A percentile compares a stretch with the other conserved stretches of the same genome.
These are phyloP conservation scores for Agonopterix alstromeriana DNA, from an alignment of 2,888 invertebrate species.

Conservation along the genomic window DNA sequence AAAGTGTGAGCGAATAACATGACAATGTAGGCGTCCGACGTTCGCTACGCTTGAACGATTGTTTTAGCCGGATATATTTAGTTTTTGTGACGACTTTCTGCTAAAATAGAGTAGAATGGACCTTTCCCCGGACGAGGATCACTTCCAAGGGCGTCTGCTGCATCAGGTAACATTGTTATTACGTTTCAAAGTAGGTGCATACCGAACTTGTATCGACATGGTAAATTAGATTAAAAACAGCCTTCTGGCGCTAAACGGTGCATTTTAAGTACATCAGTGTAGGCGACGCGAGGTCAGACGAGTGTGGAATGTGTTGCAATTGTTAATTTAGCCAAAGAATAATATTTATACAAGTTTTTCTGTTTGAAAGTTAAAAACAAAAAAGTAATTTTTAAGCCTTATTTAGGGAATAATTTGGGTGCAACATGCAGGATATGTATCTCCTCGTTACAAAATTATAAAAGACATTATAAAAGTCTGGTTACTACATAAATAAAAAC, in stretches of 20 bases:
- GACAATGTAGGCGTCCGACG: slow-evolving; percentile 10
- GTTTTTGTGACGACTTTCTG: slow-evolving; percentile 30
- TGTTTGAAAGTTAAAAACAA: too few species aligned
- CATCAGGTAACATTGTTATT: slow-evolving; percentile 78
- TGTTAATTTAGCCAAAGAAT: too few species aligned
- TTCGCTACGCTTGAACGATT: slow-evolving; percentile 52
- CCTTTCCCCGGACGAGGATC: slow-evolving; percentile 87
- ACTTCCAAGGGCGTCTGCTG: slow-evolving; percentile 85
- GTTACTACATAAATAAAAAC: too few species aligned
- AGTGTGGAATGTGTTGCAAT: too few species aligned
- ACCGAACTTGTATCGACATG: slow-evolving; percentile 1
- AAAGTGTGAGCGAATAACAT: background rate
- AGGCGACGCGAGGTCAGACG: too few species aligned
- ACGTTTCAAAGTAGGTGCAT: background rate
- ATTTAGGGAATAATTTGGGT: too few species aligned
- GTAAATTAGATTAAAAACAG: slow-evolving; percentile 9
- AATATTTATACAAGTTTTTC: too few species aligned
- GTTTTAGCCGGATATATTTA: slow-evolving; percentile 43
- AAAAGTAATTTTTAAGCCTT: too few species aligned
- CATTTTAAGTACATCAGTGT: too few species aligned
- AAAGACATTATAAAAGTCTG: too few species aligned
- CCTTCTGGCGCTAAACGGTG: background rate
- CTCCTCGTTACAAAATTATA: too few species aligned
- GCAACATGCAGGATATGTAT: too few species aligned
- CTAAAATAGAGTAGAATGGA: slow-evolving; percentile 61